These are phyloP conservation scores for Crepidodera aurea DNA, from an alignment of 2,888 invertebrate species.

Conservation along the genomic window DNA sequence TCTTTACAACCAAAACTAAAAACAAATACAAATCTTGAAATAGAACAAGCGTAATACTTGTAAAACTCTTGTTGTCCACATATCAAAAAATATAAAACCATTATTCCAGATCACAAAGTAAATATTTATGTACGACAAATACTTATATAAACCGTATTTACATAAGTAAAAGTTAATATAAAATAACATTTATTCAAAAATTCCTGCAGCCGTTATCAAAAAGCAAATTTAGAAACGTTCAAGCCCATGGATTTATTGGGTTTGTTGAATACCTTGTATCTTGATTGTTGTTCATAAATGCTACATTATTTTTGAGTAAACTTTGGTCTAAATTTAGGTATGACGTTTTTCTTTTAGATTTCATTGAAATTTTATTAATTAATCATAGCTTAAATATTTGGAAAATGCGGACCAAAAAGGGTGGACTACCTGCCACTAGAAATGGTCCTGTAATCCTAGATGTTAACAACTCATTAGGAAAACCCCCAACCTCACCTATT, in stretches of 20 bases:
- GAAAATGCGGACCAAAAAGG: too few species aligned
- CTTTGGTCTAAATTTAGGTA: too few species aligned
- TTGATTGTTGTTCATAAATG: neutral
- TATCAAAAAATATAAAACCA: constrained; percentile 27
- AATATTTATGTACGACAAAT: constrained; percentile 41
- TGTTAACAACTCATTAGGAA: too few species aligned
- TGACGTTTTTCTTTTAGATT: too few species aligned
- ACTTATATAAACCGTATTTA: constrained; percentile 42
- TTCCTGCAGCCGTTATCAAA: constrained; percentile 40
- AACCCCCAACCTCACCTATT: too few species aligned
- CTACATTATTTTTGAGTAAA: too few species aligned
- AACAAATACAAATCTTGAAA: constrained; percentile 17
- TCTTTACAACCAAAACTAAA: constrained; percentile 9
- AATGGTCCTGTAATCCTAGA: too few species aligned
- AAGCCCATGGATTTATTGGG: constrained; percentile 1
- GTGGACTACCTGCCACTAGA: too few species aligned
- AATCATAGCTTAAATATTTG: too few species aligned
- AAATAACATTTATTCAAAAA: constrained; percentile 46
- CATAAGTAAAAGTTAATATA: constrained; percentile 42
- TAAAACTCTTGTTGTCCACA: constrained; percentile 5
- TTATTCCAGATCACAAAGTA: constrained; percentile 32
- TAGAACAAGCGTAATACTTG: constrained; percentile 1
- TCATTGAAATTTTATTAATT: too few species aligned
- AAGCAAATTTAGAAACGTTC: constrained; percentile 32
- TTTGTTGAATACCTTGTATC: neutral